These are phyloP conservation scores for Falco naumanni DNA, from an alignment of 2,797 vertebrate genomes.

Conservation along the genomic window DNA sequence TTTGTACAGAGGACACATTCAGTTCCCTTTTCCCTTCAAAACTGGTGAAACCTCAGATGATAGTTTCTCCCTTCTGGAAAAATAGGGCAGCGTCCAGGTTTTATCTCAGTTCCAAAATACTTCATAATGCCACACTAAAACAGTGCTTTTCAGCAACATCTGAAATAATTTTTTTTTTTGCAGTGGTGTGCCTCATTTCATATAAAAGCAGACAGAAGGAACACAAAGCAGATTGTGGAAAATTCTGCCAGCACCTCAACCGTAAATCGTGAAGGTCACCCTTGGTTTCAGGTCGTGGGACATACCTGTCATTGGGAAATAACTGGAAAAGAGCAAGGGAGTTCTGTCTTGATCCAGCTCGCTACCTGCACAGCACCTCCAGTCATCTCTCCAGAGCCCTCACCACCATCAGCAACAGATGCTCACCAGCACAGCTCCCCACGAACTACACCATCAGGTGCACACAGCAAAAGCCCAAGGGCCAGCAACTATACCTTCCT, in stretches of 20 bases:
- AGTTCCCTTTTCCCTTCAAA: background rate
- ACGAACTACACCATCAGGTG: fast-evolving
- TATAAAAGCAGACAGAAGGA: background rate
- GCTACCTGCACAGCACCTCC: fast-evolving
- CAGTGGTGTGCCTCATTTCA: background rate
- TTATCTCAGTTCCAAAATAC: background rate
- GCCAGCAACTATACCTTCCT: background rate
- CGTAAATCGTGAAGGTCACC: background rate
- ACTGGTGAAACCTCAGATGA: background rate
- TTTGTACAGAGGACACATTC: fast-evolving
- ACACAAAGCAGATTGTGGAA: background rate
- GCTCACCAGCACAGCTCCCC: background rate
- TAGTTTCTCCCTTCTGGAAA: background rate
- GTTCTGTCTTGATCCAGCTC: background rate
- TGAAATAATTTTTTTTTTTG: background rate
- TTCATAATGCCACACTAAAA: background rate
- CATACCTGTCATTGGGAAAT: background rate
- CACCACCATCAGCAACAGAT: background rate
- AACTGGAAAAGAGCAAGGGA: background rate
- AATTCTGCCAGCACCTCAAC: background rate
- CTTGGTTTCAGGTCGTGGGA: background rate
- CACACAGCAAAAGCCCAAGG: background rate
- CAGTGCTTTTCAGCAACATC: background rate
- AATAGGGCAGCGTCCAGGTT: background rate
- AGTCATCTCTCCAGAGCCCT: background rate